These are phyloP conservation scores for Ommatoiulus sabulosus DNA, from an alignment of 2,888 invertebrate species.

Conservation along the genomic window DNA sequence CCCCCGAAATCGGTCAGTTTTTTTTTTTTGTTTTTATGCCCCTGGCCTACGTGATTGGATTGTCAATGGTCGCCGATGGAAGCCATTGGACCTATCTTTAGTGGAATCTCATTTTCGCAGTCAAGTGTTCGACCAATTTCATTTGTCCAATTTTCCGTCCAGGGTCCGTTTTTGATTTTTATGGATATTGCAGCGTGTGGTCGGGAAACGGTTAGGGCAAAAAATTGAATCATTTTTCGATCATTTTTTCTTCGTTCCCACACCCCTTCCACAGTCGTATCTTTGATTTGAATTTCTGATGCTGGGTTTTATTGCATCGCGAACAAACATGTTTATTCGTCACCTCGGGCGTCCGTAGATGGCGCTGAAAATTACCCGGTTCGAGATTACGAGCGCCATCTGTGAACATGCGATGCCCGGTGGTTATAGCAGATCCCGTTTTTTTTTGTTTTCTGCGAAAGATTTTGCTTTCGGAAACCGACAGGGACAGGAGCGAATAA, in stretches of 20 bases:
- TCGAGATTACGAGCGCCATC: too few species aligned
- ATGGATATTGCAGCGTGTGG: constrained; percentile 7
- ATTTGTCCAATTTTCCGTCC: constrained; percentile 20
- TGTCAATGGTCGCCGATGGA: constrained; percentile 7
- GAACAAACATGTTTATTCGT: too few species aligned
- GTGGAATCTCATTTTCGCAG: constrained; percentile 43
- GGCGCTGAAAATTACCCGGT: too few species aligned
- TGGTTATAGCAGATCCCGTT: too few species aligned
- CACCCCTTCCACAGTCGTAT: background rate
- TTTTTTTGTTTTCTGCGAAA: too few species aligned
- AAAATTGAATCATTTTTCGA: constrained; percentile 35
- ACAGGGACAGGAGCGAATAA: too few species aligned
- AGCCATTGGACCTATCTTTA: constrained; percentile 7
- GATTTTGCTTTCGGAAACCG: too few species aligned
- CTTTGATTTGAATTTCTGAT: background rate
- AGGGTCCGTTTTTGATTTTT: constrained; percentile 14
- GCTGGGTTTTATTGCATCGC: background rate
- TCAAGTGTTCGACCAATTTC: constrained; percentile 27
- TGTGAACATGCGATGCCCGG: too few species aligned
- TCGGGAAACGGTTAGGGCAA: background rate
- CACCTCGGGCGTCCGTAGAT: background rate
- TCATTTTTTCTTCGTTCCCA: too few species aligned
- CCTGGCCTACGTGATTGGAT: constrained; percentile 14
- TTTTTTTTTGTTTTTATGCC: constrained; percentile 37
- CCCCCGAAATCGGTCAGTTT: background rate